These are phyloP conservation scores for Lophius americanus DNA, from an alignment of 2,797 vertebrate genomes.

Conservation along the genomic window DNA sequence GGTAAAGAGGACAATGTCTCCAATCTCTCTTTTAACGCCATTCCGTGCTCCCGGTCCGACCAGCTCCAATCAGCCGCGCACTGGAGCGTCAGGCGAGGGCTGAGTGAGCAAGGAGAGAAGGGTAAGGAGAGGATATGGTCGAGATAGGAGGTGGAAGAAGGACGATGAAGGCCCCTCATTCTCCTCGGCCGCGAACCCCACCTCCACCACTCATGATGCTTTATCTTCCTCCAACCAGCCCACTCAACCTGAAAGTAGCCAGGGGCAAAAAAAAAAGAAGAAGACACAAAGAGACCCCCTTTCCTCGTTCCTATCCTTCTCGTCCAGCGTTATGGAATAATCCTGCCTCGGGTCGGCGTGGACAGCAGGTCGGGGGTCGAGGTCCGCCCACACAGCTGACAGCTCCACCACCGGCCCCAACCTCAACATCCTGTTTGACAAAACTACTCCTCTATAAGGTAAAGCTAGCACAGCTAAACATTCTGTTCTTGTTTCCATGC, in stretches of 20 bases:
- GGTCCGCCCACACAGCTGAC: slow-evolving; percentile 24
- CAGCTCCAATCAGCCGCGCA: slow-evolving; percentile 27
- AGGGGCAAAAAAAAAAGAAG: slow-evolving; percentile 26
- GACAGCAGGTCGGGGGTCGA: slow-evolving; percentile 6
- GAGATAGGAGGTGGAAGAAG: slow-evolving; percentile 15
- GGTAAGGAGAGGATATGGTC: slow-evolving; percentile 30
- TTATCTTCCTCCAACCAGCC: slow-evolving; percentile 30
- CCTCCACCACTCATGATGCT: slow-evolving; percentile 25
- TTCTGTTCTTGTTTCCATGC: slow-evolving; percentile 71
- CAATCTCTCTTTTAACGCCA: slow-evolving; percentile 43
- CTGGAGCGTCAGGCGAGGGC: slow-evolving; percentile 34
- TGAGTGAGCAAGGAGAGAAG: slow-evolving; percentile 48
- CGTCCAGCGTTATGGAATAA: slow-evolving; percentile 39
- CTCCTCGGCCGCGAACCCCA: slow-evolving; percentile 28
- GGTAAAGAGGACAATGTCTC: slow-evolving; percentile 68
- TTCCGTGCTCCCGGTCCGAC: slow-evolving; percentile 39
- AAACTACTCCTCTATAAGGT: slow-evolving; percentile 61
- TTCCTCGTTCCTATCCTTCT: slow-evolving; percentile 18
- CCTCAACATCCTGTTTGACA: slow-evolving; percentile 42
- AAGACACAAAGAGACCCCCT: neutral
- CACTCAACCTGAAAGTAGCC: slow-evolving; percentile 48
- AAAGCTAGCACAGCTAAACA: slow-evolving; percentile 72
- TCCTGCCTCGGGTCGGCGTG: slow-evolving; percentile 29
- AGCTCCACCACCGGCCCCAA: slow-evolving; percentile 33
- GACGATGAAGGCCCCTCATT: neutral